phyloP scores from a whole-genome alignment of 2,888 invertebrate genomes.

The Melinaea menophilus region DNA sequence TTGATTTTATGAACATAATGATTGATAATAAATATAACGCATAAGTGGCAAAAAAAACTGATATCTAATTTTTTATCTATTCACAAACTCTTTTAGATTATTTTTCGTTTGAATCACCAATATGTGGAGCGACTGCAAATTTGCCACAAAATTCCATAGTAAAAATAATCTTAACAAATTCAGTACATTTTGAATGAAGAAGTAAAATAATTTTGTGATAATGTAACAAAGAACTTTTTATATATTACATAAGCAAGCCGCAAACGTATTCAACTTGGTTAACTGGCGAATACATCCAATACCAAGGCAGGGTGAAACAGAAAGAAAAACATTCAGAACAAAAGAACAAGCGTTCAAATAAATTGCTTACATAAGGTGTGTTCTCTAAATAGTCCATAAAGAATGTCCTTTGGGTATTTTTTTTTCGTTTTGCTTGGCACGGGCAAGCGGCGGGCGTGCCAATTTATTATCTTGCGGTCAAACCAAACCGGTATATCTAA shows the following conservation, averaged over 20 bases:
- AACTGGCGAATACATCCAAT: not conserved
- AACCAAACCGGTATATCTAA: conserved; percentile 33
- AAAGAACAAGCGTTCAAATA: conserved; percentile 20
- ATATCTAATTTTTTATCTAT: no score
- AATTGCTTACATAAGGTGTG: conserved; percentile 27
- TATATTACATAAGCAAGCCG: not conserved
- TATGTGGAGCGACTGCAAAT: no score
- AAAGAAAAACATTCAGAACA: conserved; percentile 8
- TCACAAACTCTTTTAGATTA: no score
- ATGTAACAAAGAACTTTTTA: not conserved
- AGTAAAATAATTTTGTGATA: no score
- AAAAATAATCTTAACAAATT: no score
- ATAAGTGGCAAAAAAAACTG: no score
- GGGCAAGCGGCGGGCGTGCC: conserved; percentile 36
- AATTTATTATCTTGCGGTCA: conserved; percentile 48
- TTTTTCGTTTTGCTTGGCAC: conserved; percentile 44
- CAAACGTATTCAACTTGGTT: conserved; percentile 1
- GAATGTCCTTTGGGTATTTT: conserved; percentile 26
- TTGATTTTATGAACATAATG: no score
- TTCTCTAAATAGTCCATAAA: conserved; percentile 31
- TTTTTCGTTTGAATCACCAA: no score
- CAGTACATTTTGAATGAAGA: no score
- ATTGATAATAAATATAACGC: no score
- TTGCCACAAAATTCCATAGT: no score
- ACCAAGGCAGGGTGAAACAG: not conserved